Evolutionary conservation across 2,797 vertebrate species (phyloP).

Genomic region (Falco concolor): DNA sequence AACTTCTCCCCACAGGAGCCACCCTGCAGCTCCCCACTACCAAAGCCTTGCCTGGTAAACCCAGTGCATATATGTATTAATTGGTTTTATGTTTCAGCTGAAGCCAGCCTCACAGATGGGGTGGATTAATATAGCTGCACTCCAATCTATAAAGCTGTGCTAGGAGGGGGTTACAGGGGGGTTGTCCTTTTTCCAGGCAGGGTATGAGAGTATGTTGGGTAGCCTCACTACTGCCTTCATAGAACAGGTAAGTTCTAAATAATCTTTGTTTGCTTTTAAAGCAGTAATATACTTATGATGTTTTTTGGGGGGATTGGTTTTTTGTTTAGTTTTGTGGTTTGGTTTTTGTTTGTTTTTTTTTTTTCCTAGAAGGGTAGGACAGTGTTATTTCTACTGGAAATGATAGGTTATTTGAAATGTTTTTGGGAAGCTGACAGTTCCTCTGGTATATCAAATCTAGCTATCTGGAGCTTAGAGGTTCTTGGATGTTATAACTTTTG

Average conservation of each 20-base stretch:
- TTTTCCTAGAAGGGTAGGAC: fast-evolving
- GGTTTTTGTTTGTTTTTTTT: too few species aligned
- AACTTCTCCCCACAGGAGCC: not conserved
- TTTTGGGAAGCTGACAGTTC: not conserved
- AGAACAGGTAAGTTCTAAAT: not conserved
- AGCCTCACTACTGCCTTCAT: fast-evolving
- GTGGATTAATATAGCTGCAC: not conserved
- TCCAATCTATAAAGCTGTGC: not conserved
- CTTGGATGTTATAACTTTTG: not conserved
- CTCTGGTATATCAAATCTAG: fast-evolving
- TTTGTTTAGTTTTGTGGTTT: too few species aligned
- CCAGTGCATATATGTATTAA: fast-evolving
- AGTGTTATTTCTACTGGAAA: not conserved
- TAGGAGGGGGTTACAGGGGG: fast-evolving
- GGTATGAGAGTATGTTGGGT: fast-evolving
- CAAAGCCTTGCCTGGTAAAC: not conserved
- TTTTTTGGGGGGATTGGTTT: too few species aligned
- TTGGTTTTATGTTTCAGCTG: not conserved
- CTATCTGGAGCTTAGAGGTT: not conserved
- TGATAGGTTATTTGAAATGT: fast-evolving
- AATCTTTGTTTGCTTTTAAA: not conserved
- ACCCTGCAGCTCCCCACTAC: not conserved
- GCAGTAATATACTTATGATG: fast-evolving
- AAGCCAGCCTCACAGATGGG: not conserved
- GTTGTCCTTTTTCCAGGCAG: fast-evolving